Base-by-base conservation (phyloP, 1,140 invertebrate genomes). In the Trichoplusia ni region DNA sequence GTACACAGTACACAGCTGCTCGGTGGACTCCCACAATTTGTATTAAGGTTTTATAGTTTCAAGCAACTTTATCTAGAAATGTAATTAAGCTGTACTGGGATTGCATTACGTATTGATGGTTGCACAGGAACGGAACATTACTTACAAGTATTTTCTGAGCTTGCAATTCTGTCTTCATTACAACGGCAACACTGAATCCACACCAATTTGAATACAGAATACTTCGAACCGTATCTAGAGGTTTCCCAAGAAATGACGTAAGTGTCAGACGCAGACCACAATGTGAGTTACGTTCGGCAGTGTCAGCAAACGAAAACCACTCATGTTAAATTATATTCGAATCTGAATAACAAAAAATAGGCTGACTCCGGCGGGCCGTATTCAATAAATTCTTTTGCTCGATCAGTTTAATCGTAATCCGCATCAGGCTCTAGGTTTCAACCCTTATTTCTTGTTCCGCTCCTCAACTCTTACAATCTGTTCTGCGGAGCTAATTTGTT, bases 401-500 rank as follows among this genome's bases (percentile, higher is more conserved):
- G 23, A 33, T 46, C 29, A 44, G 29, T 47, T 47, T 67, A 61
- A 56, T 51, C 27, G 31, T 51, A 27, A 42, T 31, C 25, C 58
- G 38, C 31, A 67, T 47, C 40, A 35, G 42, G 27, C 51, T 46
- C 46, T 61, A 54, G 46, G 25, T 64, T 29, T 60, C 47, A 42
- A 38, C 61, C 60, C 56, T 58, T 73, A 75, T 75, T 76, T 77
- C 71, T 77, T 79, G 69, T 76, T 71, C 49, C 67, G 53, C 42
- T 67, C 66, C 71, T 67, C 51, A 70, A 71, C 67, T 73, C 71
- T 66, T 53, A 72, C 68, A 75, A 66, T 82, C 66, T 77, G 70
- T 70, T 78, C 75, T 75, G 47, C 46, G 59, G 69, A 85, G 77
- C 84, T 84, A 86, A 84, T 79, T 80, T 76, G 80, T 84, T 89